A percentile compares a stretch with the other conserved stretches of the same genome.
These are phyloP conservation scores for Dendroctonus ponderosae DNA, from an alignment of 1,140 invertebrate genomes.

Conservation along the genomic window DNA sequence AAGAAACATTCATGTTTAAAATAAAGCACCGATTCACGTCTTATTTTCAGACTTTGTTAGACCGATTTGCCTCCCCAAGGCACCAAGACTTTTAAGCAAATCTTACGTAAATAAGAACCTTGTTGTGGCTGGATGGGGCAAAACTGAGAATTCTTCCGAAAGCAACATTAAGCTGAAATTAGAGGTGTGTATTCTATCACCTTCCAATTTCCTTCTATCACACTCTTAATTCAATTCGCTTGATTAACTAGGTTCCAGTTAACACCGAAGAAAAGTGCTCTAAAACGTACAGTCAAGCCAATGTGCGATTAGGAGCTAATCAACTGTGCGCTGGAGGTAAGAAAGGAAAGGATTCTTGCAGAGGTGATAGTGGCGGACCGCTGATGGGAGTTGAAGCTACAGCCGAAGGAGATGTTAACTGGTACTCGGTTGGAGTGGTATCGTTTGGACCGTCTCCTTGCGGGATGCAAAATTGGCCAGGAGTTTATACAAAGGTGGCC, in stretches of 20 bases:
- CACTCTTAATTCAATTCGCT: neutral
- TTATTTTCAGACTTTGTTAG: slow-evolving; percentile 62
- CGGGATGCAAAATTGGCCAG: slow-evolving; percentile 67
- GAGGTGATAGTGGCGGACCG: slow-evolving; percentile 76
- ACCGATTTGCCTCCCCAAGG: slow-evolving; percentile 76
- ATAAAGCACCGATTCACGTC: neutral
- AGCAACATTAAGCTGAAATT: slow-evolving; percentile 61
- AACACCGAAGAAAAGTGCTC: slow-evolving; percentile 26
- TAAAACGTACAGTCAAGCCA: slow-evolving; percentile 30
- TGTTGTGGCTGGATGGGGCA: slow-evolving; percentile 81
- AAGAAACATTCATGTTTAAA: neutral
- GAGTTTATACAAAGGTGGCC: slow-evolving; percentile 68
- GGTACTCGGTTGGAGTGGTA: slow-evolving; percentile 63
- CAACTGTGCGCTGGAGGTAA: slow-evolving; percentile 66
- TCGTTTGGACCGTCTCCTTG: slow-evolving; percentile 75
- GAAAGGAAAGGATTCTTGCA: slow-evolving; percentile 65
- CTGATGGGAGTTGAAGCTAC: slow-evolving; percentile 55
- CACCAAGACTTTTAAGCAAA: slow-evolving; percentile 48
- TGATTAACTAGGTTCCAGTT: slow-evolving; percentile 38
- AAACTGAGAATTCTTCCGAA: slow-evolving; percentile 62
- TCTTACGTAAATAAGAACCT: slow-evolving; percentile 57
- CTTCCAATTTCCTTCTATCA: neutral
- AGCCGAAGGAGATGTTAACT: slow-evolving; percentile 41
- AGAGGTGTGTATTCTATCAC: slow-evolving; percentile 35
- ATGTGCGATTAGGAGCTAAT: slow-evolving; percentile 15